Evolutionary conservation across 2,888 invertebrate genomes (phyloP), one percentile per base, ranked within the genome.

Genomic region (Steromphala cineraria): DNA sequence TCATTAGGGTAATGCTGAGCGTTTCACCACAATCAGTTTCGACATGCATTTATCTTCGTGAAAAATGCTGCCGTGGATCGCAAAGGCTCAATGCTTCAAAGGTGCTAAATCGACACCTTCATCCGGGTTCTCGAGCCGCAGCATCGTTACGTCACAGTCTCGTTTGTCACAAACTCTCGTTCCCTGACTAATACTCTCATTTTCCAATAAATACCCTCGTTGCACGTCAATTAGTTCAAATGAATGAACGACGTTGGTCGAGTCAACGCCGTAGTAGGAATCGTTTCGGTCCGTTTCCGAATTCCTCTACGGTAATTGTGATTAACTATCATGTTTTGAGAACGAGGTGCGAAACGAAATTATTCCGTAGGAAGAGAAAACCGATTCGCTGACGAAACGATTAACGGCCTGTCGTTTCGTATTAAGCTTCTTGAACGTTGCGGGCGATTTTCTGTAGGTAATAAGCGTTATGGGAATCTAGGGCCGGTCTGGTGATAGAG

Each of bases 271-370:
- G 71, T 40, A n/a, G 71, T 40, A 31, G 40, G 71, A 71, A 28
- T 71, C 71, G 71, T 40, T 71, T 71, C 71, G 71, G 71, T 71
- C 36, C 71, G 71, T 71, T 71, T 71, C 71, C 71, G 71, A 71
- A 71, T 71, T 71, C 71, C 71, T 71, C 19, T n/a, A 71, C 71
- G 71, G 71, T 71, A 71, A 71, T 71, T 71, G 71, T 71, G 71
- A 71, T 71, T 71, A 71, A 71, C 71, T 36, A 71, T 71, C 71
- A 71, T 71, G 71, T 40, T 40, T 71, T 31, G 71, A 36, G 40
- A 71, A 71, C 71, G 40, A 71, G 71, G 71, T 71, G 71, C 40
- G 71, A 71, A 71, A 71, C 40, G 71, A 71, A 71, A 71, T 71
- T 71, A 71, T 71, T 71, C 71, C 71, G 40, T 71, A 71, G 71